Evolutionary conservation across 2,113 vertebrate genomes (phyloP), one percentile per base, ranked within the genome.

Genomic region (Campylorhamphus procurvoides): DNA sequence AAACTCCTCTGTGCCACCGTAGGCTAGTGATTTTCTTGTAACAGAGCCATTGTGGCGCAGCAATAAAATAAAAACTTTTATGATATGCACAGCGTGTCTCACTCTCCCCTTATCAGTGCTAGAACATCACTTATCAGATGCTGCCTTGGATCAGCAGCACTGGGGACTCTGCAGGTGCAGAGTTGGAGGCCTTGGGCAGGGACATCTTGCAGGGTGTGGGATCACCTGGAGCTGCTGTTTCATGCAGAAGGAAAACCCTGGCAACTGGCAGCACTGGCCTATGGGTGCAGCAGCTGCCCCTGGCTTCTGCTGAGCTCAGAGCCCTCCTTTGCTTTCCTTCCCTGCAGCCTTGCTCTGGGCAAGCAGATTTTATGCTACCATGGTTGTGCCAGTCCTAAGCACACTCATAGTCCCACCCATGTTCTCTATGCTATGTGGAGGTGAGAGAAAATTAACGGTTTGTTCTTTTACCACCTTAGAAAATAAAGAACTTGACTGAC

Each of bases 291-390:
- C 55, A 62, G 66, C 39, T 66, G 12, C 16, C 42, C 49, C 50
- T 10, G 50, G 49, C 31, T 60, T 10, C 56, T 33, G 17, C 78
- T 56, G 29, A 44, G 31, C 40, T 60, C 50, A 39, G 55, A 40
- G 28, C 6, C 4, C 6, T 0, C 1, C 58, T 79, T 47, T 0
- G 2, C 8, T 53, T 53, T 64, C 67, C 33, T 40, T 50, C 25
- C 66, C 18, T 3, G 3, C 22, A 68, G 59, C 58, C 23, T 15
- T 28, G 10, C 2, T 82, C 50, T 60, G 29, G 0, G 4, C 50
- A 62, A 81, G 53, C 22, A 37, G 46, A 37, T 56, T 25, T 55
- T 64, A 25, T 69, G 39, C 29, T 0, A 0, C 5, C 24, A n/a
- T 23, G 27, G 18, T 67, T 0, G 1, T 2, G 2, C 20, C 18